phyloP scores from a whole-genome alignment of 2,113 vertebrate species.

The Psittacus erithacus region DNA sequence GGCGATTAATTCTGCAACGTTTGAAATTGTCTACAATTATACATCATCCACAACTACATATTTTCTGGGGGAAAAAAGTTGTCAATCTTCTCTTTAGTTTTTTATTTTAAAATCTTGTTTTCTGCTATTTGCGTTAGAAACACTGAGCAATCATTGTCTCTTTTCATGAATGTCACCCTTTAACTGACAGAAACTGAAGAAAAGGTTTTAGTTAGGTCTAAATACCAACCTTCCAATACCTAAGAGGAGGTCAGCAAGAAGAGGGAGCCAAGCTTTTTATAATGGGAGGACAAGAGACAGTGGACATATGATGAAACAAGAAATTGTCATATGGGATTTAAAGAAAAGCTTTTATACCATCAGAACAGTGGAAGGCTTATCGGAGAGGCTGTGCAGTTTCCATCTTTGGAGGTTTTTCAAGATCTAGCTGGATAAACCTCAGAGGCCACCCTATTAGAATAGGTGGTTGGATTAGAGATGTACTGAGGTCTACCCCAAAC shows the following conservation, averaged over 20 bases:
- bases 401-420: neutral
- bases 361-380: neutral
- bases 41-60: neutral
- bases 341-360: neutral
- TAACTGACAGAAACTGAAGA: neutral
- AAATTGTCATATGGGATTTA: neutral
- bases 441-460: neutral
- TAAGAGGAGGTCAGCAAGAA: neutral
- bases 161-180: neutral
- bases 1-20: neutral
- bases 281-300: rapidly evolving
- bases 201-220: neutral
- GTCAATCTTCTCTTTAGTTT: neutral
- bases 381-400: neutral
- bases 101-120: neutral
- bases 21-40: neutral
- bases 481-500: neutral
- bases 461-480: neutral
- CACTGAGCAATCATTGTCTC: neutral
- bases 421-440: neutral
- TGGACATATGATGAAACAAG: neutral
- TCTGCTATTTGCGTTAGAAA: neutral
- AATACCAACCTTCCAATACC: neutral
- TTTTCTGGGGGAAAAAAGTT: neutral
- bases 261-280: neutral